Conservation (phyloP, 2,888 invertebrate species). For the Tethea ocularis region DNA sequence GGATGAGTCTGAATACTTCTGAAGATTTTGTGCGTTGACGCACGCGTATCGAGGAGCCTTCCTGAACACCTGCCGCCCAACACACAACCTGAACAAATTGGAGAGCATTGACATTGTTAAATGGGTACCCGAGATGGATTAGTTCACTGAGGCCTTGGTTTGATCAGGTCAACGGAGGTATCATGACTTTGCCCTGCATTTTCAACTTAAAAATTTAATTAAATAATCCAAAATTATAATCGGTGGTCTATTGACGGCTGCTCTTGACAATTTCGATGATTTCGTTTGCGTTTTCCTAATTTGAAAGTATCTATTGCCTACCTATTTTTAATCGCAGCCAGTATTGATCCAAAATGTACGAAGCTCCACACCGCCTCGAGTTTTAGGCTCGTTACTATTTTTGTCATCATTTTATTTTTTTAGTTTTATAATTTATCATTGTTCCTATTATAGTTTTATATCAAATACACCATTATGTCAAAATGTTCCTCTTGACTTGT, state of each 20-base stretch:
- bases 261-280: slow-evolving; percentile 30
- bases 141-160: slow-evolving; percentile 15
- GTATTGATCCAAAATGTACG: not conserved
- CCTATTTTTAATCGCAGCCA: not conserved
- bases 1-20: slow-evolving; percentile 53
- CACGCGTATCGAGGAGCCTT: slow-evolving; percentile 30
- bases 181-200: slow-evolving; percentile 44
- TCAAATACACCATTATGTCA: not conserved
- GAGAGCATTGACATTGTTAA: slow-evolving; percentile 57
- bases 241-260: slow-evolving; percentile 54
- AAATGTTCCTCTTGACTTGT: not conserved
- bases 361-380: not conserved
- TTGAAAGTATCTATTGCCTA: slow-evolving; percentile 33
- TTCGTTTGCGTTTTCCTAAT: slow-evolving; percentile 38
- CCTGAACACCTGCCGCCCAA: slow-evolving; percentile 34
- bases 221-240: slow-evolving; percentile 31
- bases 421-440: not conserved
- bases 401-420: not conserved
- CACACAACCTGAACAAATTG: slow-evolving; percentile 44
- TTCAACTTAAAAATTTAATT: slow-evolving; percentile 33
- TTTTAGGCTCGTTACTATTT: not conserved
- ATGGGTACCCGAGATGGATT: slow-evolving; percentile 48
- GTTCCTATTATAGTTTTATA: not conserved
- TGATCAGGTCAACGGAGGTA: slow-evolving; percentile 36
- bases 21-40: slow-evolving; percentile 21